Evolutionary conservation across 2,113 vertebrate genomes (phyloP).

Genomic region (Hypocryptadius cinnamomeus): DNA sequence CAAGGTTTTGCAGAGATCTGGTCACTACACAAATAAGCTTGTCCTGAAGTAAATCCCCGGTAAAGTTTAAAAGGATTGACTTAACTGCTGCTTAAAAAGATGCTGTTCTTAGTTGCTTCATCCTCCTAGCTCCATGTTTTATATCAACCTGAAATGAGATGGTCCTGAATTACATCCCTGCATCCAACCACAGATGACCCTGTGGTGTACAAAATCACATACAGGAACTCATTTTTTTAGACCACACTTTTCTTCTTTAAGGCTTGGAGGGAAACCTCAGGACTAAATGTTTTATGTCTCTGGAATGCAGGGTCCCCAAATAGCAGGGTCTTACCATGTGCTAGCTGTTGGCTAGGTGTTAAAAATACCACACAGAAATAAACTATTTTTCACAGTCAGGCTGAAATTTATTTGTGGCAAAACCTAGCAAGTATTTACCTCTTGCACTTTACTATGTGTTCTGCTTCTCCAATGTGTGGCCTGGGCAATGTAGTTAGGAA

Average conservation of each 20-base stretch:
- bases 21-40: neutral
- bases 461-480: neutral
- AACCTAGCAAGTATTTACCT: neutral
- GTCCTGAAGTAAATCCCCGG: neutral
- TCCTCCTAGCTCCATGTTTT: neutral
- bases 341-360: neutral
- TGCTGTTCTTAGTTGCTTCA: neutral
- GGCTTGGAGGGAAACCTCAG: neutral
- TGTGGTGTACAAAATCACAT: neutral
- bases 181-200: neutral
- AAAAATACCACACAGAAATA: neutral
- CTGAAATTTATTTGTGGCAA: neutral
- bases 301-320: neutral
- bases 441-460: neutral
- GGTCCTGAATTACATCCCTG: neutral
- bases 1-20: neutral
- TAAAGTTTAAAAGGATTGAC: neutral
- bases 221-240: neutral
- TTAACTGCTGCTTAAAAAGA: neutral
- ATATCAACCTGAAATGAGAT: neutral
- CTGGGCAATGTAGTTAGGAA: neutral
- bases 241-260: neutral
- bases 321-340: neutral
- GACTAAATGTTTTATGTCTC: neutral
- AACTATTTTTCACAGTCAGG: neutral